Conservation (phyloP, 2,113 vertebrate genomes). For the Sceloporus tristichus region DNA sequence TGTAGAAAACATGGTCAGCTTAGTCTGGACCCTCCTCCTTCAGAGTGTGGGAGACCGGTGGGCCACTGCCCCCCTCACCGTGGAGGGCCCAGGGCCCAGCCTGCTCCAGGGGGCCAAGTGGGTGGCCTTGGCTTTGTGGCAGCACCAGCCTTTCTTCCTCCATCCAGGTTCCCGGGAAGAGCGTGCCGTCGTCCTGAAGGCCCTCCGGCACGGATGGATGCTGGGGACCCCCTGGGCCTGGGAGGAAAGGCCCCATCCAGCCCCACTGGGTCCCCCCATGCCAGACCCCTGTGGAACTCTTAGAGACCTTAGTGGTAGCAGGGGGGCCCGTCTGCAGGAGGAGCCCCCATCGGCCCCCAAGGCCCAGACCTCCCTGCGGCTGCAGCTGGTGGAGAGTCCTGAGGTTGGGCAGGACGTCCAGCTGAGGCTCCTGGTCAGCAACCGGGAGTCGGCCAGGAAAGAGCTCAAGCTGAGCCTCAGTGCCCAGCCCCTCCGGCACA, state of each 20-base stretch:
- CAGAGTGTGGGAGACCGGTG: too few relatives aligned
- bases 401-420: constrained; percentile 70
- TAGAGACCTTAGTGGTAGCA: too few relatives aligned
- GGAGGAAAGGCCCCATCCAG: background rate
- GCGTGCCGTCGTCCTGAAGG: constrained; percentile 67
- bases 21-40: too few relatives aligned
- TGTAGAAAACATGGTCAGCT: too few relatives aligned
- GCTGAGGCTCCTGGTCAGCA: constrained; percentile 64
- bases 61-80: too few relatives aligned
- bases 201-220: constrained; percentile 24
- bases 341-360: constrained; percentile 1
- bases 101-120: too few relatives aligned
- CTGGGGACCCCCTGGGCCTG: background rate
- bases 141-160: background rate
- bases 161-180: constrained; percentile 65
- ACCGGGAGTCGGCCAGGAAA: constrained; percentile 56
- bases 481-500: constrained; percentile 69
- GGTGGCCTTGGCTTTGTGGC: too few relatives aligned
- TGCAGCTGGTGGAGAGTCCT: constrained; percentile 63
- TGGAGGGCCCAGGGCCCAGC: too few relatives aligned
- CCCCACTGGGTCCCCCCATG: background rate
- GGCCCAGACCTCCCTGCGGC: constrained; percentile 59
- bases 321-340: too few relatives aligned
- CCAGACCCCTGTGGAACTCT: background rate
- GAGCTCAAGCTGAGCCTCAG: constrained; percentile 71